Conservation (phyloP, 1,140 invertebrate species). For the Zaprionus gabonicus region DNA sequence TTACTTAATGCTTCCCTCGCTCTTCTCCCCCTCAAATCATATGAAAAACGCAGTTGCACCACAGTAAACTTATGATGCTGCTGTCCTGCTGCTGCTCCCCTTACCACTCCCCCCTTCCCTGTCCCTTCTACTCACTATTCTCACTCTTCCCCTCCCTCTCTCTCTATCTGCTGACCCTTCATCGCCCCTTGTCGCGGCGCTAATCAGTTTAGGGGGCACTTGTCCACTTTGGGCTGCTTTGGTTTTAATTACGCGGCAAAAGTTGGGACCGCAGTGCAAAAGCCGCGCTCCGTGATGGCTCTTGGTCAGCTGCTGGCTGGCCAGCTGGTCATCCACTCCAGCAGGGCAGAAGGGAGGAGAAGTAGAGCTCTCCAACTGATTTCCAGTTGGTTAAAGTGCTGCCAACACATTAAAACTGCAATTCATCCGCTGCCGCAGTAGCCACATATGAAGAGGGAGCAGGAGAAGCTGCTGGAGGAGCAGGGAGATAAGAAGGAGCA, state of each 20-base stretch:
- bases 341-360: neutral
- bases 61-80: neutral
- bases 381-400: conserved; percentile 77
- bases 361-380: conserved; percentile 35
- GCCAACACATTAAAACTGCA: conserved; percentile 80
- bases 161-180: conserved; percentile 1
- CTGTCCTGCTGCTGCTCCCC: neutral
- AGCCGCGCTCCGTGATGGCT: conserved; percentile 10
- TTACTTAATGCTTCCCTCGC: neutral
- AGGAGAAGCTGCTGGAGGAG: neutral
- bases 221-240: conserved; percentile 80
- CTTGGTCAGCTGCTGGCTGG: conserved; percentile 13
- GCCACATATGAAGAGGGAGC: conserved; percentile 56
- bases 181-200: conserved; percentile 50
- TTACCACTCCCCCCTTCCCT: neutral
- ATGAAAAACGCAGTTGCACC: conserved; percentile 1
- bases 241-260: conserved; percentile 80
- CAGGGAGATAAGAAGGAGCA: too few species aligned
- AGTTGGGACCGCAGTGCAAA: conserved; percentile 63
- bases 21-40: neutral
- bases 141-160: too few species aligned
- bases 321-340: conserved; percentile 17
- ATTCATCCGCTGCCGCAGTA: conserved; percentile 72
- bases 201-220: conserved; percentile 79
- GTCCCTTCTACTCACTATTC: neutral